Evolutionary conservation across 2,797 vertebrate species (phyloP), one percentile per base, ranked within the genome.

Genomic region (Liasis olivaceus): DNA sequence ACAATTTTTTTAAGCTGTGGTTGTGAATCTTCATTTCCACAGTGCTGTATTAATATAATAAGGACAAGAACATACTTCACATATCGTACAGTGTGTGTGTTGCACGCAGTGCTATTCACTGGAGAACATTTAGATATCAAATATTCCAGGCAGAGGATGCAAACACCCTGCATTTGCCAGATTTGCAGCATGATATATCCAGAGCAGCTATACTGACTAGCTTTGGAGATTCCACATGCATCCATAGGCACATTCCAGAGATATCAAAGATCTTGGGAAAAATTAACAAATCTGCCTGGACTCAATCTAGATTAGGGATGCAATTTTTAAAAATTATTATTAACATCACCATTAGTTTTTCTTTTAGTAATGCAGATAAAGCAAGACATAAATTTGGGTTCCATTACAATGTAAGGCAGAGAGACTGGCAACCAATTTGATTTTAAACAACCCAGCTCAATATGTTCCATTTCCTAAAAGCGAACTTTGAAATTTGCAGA

Each of bases 131-230:
- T 84, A 47, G 51, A 95, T 94, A 94, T 94, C 96, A 94, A 95
- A 90, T 95, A 93, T 96, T 94, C 90, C 96, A 95, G 94, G 94
- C 93, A 94, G 94, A 95, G 95, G 94, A 94, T 96, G 95, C 95
- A 96, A 94, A 95, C 95, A 95, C 93, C 92, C 91, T 94, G 95
- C 89, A 88, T 95, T 95, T 95, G 96, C 95, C 93, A 94, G 96
- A 93, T 95, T 94, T 96, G 93, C 93, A 96, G 95, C 42, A 92
- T 94, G 94, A 97, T 96, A 94, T 94, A 96, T 95, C 94, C 92
- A 94, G 90, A 97, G 96, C 95, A 90, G 90, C 72, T 91, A 96
- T 94, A 92, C 93, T 94, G 91, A 77, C 94, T 92, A 94, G 92
- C 94, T 95, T 96, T 85, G 15, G 77, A 64, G 94, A 64, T 94